phyloP scores from a whole-genome alignment of 2,888 invertebrate species.

The Parnassius smintheus region DNA sequence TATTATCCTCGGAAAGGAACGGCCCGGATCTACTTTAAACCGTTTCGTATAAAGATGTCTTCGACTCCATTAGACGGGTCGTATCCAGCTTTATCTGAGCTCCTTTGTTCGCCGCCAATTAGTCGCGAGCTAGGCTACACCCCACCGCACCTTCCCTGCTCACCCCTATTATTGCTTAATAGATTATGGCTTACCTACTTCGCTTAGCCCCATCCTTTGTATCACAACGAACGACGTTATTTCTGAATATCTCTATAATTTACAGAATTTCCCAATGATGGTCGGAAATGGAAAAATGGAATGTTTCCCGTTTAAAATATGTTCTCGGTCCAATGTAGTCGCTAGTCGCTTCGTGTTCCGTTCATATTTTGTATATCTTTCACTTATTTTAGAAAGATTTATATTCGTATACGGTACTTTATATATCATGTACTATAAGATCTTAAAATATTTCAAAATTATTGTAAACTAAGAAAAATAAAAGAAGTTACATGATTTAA shows the following conservation, averaged over 20 bases:
- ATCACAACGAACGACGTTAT: slow-evolving; percentile 31
- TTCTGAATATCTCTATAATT: slow-evolving; percentile 23
- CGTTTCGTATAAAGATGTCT: slow-evolving; percentile 49
- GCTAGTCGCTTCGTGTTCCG: slow-evolving; percentile 17
- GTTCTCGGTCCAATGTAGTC: slow-evolving; percentile 15
- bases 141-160: slow-evolving; percentile 35
- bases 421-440: too few relatives aligned
- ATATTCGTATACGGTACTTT: not conserved
- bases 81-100: slow-evolving; percentile 48
- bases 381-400: slow-evolving; percentile 5
- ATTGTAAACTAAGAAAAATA: too few relatives aligned
- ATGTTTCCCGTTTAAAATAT: slow-evolving; percentile 25
- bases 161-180: slow-evolving; percentile 62
- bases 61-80: slow-evolving; percentile 51
- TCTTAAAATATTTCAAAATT: too few relatives aligned
- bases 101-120: slow-evolving; percentile 69
- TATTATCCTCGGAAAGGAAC: slow-evolving; percentile 18
- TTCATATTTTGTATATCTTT: slow-evolving; percentile 13
- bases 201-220: slow-evolving; percentile 51
- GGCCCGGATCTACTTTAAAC: slow-evolving; percentile 31
- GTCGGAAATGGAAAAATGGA: slow-evolving; percentile 26
- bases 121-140: slow-evolving; percentile 39
- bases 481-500: too few relatives aligned
- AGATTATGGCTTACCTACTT: slow-evolving; percentile 55
- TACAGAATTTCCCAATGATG: slow-evolving; percentile 26